Percentiles rank a stretch among this genome's conserved stretches.
phyloP scores from a whole-genome alignment of 1,140 invertebrate genomes.

The Thaumatotibia leucotreta region DNA sequence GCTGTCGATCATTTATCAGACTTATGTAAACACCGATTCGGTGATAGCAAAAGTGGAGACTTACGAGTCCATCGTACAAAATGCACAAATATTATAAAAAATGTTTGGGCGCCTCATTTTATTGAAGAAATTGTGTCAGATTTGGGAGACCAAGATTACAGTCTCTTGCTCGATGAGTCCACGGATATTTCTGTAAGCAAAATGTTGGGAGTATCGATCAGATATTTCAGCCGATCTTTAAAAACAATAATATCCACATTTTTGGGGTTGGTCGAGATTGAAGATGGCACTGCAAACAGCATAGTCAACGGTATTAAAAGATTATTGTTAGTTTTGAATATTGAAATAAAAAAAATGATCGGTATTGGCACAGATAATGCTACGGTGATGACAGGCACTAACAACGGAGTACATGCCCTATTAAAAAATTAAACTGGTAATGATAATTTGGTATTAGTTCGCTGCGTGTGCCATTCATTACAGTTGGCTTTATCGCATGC shows the following conservation, averaged over 20 bases:
- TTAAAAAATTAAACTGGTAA: constrained; percentile 30
- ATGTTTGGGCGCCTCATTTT: constrained; percentile 45
- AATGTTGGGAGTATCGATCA: constrained; percentile 47
- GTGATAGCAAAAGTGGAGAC: constrained; percentile 18
- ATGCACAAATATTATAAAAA: constrained; percentile 46
- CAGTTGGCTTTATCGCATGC: constrained; percentile 30
- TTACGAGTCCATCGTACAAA: constrained; percentile 46
- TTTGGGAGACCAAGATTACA: constrained; percentile 45
- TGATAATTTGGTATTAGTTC: constrained; percentile 30
- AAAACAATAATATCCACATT: constrained; percentile 35
- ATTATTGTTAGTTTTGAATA: constrained; percentile 17
- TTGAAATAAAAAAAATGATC: constrained; percentile 36
- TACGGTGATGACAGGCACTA: constrained; percentile 38
- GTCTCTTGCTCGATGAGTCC: constrained; percentile 53
- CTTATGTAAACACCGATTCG: constrained; percentile 28
- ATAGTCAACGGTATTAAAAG: constrained; percentile 34
- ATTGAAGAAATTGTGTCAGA: constrained; percentile 33
- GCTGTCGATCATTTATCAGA: constrained; percentile 24
- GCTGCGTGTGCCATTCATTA: constrained; percentile 36
- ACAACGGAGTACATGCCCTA: constrained; percentile 33
- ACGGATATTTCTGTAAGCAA: constrained; percentile 51
- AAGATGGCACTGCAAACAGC: constrained; percentile 15
- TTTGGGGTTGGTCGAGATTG: constrained; percentile 29
- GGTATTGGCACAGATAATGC: constrained; percentile 50
- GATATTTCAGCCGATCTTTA: constrained; percentile 42